Evolutionary conservation across 1,140 invertebrate genomes (phyloP), one percentile per base, ranked within the genome.

Genomic region (Trachelipus rathkii): DNA sequence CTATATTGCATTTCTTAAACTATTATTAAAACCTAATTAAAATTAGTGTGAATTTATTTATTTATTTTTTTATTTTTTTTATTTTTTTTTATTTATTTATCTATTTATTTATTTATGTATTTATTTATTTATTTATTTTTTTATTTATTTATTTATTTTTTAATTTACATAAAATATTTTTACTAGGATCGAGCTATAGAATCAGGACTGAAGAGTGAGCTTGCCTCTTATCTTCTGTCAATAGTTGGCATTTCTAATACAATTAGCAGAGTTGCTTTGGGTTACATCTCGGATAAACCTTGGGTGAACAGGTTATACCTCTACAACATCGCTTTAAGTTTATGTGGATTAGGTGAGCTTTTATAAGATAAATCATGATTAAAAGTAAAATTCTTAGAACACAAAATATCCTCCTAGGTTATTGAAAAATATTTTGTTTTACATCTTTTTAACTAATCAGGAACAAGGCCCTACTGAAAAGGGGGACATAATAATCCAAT

Each of bases 221-320:
- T 88, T 71, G 87, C 89, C 1, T 89, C 89, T 79, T 91, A 89
- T 81, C 85, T 95, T 73, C 85, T 95, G 60, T 87, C 92, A 33
- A 87, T 92, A 60, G 92, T 95, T 79, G 93, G 95, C n/a, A 89
- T 92, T 60, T 90, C 92, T 13, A 95, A 95, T 82, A 94, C 93
- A 2, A 82, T 95, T n/a, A 95, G 95, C 33, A 88, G 95, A 84
- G 91, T 96, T 75, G 85, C 94, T 68, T 86, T 95, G 15, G 93
- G 95, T 74, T 95, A 93, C 82, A 84, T 95, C 24, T 91, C 93
- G 43, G 93, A 97, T 85, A 93, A 94, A 85, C 88, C 91, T 0
- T 94, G 92, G 90, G 89, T 95, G 15, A 96, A 97, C 85, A 88
- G 93, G 69, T 87, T 98, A 44, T 87, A 89, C 78, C 88, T 97